These are phyloP conservation scores for Phoeniculus purpureus DNA, from an alignment of 2,797 vertebrate species.

Conservation along the genomic window DNA sequence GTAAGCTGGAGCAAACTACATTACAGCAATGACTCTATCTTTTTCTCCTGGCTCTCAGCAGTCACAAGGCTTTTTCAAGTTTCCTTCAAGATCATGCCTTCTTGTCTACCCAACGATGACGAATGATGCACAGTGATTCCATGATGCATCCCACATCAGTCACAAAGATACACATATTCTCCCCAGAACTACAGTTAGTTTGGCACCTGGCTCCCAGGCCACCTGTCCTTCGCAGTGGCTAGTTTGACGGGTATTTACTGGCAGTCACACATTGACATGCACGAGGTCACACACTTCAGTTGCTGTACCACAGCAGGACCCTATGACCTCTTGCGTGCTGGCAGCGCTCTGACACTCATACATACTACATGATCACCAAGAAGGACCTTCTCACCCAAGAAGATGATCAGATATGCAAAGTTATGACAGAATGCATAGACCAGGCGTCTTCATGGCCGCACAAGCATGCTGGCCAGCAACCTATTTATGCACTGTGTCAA, in stretches of 20 bases:
- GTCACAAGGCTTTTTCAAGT: background rate
- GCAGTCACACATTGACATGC: background rate
- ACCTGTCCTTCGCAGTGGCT: background rate
- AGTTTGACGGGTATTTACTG: background rate
- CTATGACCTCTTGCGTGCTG: no score
- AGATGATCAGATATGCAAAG: background rate
- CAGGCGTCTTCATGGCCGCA: background rate
- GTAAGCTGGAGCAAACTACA: background rate
- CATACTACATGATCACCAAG: fast-evolving
- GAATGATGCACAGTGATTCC: background rate
- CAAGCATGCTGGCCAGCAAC: background rate
- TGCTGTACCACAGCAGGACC: fast-evolving
- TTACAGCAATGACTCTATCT: background rate
- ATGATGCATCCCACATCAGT: background rate
- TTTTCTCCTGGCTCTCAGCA: background rate
- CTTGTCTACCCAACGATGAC: background rate
- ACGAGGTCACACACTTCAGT: fast-evolving
- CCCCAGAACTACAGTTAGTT: fast-evolving
- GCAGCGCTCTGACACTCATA: background rate
- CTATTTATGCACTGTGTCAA: background rate
- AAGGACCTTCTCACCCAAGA: background rate
- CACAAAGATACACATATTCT: background rate
- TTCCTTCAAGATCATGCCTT: background rate
- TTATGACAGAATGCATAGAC: background rate
- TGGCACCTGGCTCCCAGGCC: background rate